phyloP scores from a whole-genome alignment of 2,113 vertebrate genomes.

The Taxidea taxus region DNA sequence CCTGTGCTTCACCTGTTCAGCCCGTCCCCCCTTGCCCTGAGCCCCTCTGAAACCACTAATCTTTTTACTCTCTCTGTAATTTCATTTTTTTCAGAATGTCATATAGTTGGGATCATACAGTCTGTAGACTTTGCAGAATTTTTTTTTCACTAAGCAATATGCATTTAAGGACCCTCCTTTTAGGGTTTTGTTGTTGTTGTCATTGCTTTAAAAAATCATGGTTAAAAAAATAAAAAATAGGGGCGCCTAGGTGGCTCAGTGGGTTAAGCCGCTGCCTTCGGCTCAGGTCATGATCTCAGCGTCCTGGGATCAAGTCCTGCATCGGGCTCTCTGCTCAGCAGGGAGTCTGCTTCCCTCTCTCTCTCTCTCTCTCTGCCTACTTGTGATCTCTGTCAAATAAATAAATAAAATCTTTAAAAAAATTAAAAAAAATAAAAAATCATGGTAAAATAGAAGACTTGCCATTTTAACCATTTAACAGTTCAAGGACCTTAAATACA shows the following conservation, averaged over 20 bases:
- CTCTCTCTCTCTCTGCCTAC: no score
- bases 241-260: no score
- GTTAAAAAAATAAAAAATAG: neutral
- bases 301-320: no score
- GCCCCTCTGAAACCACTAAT: no score
- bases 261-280: no score
- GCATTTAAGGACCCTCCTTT: no score
- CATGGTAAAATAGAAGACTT: neutral
- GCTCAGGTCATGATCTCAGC: no score
- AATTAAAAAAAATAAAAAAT: neutral
- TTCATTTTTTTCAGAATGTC: neutral
- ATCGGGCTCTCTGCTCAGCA: no score
- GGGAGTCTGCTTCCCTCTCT: no score
- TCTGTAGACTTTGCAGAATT: neutral
- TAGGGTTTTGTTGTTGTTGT: neutral
- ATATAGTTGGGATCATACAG: neutral
- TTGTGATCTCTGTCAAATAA: no score
- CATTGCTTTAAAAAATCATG: neutral
- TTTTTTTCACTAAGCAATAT: neutral
- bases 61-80: neutral
- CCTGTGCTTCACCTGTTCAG: rapidly evolving
- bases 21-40: neutral
- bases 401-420: no score
- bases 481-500: neutral
- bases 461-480: no score